Evolutionary conservation across 2,113 vertebrate species (phyloP).

Genomic region (Leptocoma aspasia): DNA sequence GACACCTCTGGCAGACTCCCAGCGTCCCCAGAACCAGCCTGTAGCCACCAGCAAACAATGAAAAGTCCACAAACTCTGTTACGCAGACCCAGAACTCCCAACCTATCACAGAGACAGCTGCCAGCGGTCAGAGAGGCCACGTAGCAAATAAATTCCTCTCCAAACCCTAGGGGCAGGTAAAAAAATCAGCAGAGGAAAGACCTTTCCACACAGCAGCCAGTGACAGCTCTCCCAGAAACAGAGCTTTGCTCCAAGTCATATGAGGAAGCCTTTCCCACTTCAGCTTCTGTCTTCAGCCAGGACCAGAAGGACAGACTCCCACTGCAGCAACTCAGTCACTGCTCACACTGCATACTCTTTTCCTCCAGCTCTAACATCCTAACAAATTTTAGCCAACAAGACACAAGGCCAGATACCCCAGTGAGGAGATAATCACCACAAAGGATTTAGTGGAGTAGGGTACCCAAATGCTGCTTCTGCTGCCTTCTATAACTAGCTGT

Average conservation of each 20-base stretch:
- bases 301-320: neutral
- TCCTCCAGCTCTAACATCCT: neutral
- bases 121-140: neutral
- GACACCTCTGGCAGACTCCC: neutral
- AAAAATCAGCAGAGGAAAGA: conserved; percentile 33
- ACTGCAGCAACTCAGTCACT: neutral
- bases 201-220: neutral
- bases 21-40: neutral
- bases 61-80: neutral
- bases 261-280: neutral
- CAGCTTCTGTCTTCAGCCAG: neutral
- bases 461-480: neutral
- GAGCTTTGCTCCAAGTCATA: neutral
- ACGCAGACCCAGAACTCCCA: neutral
- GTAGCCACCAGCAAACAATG: neutral
- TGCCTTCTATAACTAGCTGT: neutral
- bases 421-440: neutral
- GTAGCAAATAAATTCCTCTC: neutral
- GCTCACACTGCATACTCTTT: neutral
- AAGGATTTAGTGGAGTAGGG: neutral
- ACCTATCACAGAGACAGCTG: neutral
- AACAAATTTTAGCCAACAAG: neutral
- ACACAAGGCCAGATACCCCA: neutral
- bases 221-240: neutral
- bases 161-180: neutral